These are phyloP conservation scores for Anagrus nilaparvatae DNA, from an alignment of 1,140 invertebrate species.

Conservation along the genomic window DNA sequence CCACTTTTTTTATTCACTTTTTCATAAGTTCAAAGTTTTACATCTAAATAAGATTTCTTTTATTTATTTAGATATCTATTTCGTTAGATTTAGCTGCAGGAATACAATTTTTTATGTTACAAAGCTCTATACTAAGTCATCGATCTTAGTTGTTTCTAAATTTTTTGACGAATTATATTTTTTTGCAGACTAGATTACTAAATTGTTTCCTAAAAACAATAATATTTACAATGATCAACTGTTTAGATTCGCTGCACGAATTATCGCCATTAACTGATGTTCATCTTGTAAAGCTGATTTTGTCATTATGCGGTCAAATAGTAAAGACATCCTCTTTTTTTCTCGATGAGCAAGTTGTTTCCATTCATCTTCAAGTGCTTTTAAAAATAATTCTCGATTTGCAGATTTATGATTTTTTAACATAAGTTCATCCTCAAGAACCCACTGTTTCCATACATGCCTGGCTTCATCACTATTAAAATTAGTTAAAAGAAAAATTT, in stretches of 20 bases:
- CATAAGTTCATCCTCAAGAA: slow-evolving; percentile 25
- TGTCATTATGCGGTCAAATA: slow-evolving; percentile 21
- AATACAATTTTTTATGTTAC: too few relatives aligned
- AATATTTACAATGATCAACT: too few relatives aligned
- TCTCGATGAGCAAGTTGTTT: slow-evolving; percentile 27
- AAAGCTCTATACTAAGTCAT: too few relatives aligned
- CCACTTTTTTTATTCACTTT: too few relatives aligned
- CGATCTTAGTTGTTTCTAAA: too few relatives aligned
- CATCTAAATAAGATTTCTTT: too few relatives aligned
- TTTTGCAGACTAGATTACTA: too few relatives aligned
- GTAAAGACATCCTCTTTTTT: slow-evolving; percentile 24
- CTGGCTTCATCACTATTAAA: slow-evolving; percentile 32
- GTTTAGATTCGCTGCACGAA: not conserved
- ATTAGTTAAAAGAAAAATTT: slow-evolving; percentile 10
- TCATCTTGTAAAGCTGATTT: slow-evolving; percentile 19
- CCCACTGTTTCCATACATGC: slow-evolving; percentile 30
- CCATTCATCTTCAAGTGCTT: slow-evolving; percentile 31
- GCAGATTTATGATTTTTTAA: slow-evolving; percentile 17
- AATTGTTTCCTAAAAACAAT: too few relatives aligned
- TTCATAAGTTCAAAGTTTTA: too few relatives aligned
- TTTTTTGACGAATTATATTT: too few relatives aligned
- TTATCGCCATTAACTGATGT: slow-evolving; percentile 14
- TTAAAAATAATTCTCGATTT: slow-evolving; percentile 24
- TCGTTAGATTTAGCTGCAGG: too few relatives aligned
- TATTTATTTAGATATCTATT: too few relatives aligned